These are phyloP conservation scores for Phocoena sinus DNA, from an alignment of 2,113 vertebrate species.

Conservation along the genomic window DNA sequence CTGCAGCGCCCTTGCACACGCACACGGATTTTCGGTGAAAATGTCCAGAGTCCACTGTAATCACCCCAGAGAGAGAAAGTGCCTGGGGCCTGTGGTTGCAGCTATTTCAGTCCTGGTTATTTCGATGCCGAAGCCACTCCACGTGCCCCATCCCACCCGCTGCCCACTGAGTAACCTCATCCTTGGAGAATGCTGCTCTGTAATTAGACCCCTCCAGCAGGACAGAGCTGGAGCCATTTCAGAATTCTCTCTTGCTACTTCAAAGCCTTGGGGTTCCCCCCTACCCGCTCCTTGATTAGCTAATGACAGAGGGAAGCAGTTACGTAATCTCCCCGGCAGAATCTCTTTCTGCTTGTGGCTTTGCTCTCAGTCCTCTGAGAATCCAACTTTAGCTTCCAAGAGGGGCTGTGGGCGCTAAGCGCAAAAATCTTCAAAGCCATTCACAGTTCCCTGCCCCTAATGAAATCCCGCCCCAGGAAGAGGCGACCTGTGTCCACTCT, in stretches of 20 bases:
- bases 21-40: fast-evolving
- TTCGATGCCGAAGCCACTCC: background rate
- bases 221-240: background rate
- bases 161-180: background rate
- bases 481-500: background rate
- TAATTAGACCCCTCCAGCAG: slow-evolving; percentile 51
- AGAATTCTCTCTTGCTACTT: slow-evolving; percentile 43
- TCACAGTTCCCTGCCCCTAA: background rate
- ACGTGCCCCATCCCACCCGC: fast-evolving
- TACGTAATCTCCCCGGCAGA: background rate
- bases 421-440: background rate
- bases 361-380: background rate
- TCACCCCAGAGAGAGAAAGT: background rate
- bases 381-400: slow-evolving; percentile 14
- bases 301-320: slow-evolving; percentile 40
- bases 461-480: slow-evolving; percentile 19
- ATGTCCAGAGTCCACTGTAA: background rate
- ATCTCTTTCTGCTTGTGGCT: slow-evolving; percentile 22
- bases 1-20: fast-evolving
- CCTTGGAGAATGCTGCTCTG: slow-evolving; percentile 31
- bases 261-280: slow-evolving; percentile 19
- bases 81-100: background rate
- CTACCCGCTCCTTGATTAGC: slow-evolving; percentile 28
- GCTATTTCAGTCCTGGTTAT: background rate
- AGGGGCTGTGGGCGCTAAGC: background rate